Percentiles rank a stretch among this genome's conserved stretches.
phyloP scores from a whole-genome alignment of 2,888 invertebrate genomes.

The Dynastes hyllus region DNA sequence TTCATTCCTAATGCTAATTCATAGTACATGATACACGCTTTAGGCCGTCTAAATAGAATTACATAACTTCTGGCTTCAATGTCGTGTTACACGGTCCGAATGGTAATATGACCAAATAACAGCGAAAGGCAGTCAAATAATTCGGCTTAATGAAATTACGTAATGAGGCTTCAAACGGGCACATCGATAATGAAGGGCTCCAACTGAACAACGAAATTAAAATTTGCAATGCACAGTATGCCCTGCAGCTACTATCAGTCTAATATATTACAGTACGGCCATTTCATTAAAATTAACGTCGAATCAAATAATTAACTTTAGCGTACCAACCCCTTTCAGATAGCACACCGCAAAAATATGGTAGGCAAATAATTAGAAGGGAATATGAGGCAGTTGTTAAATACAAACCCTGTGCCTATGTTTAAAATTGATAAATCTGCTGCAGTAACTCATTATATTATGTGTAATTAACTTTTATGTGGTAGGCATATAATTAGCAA shows the following conservation, averaged over 20 bases:
- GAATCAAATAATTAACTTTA: not conserved
- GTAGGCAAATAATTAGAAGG: too few species aligned
- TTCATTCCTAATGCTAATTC: too few species aligned
- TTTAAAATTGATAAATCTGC: too few species aligned
- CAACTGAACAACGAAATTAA: conserved; percentile 32
- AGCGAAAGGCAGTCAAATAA: not conserved
- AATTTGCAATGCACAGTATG: not conserved
- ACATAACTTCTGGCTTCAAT: too few species aligned
- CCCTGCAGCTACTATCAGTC: conserved; percentile 3
- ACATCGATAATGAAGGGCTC: conserved; percentile 35
- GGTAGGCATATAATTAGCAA: too few species aligned
- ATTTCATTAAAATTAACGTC: not conserved
- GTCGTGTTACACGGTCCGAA: not conserved
- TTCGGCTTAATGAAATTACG: conserved; percentile 23
- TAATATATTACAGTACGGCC: not conserved
- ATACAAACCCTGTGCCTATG: too few species aligned
- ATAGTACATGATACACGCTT: not conserved
- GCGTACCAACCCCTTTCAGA: not conserved
- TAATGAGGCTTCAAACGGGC: conserved; percentile 36
- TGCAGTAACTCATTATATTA: too few species aligned
- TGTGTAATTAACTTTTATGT: too few species aligned
- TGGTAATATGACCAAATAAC: not conserved
- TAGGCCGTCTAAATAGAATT: too few species aligned
- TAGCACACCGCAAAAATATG: too few species aligned
- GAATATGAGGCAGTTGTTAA: too few species aligned